Evolutionary conservation across 2,113 vertebrate species (phyloP).

Genomic region (Gymnobelideus leadbeateri): DNA sequence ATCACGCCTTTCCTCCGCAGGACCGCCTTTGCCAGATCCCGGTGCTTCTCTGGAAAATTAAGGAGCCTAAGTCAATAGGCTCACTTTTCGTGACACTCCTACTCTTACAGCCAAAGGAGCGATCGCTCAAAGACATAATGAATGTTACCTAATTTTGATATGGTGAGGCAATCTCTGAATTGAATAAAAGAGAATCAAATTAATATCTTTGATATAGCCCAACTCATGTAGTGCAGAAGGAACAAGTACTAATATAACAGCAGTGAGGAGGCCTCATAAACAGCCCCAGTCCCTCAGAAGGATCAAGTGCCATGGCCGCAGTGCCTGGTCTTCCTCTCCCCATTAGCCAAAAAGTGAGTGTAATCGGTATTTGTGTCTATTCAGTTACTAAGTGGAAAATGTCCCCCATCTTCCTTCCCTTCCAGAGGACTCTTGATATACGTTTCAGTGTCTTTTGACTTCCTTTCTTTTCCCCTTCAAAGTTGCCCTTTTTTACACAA

Average conservation of each 20-base stretch:
- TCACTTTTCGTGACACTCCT: background rate
- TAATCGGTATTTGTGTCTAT: background rate
- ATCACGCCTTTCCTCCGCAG: conserved; percentile 93
- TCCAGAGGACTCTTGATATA: background rate
- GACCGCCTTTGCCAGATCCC: conserved; percentile 91
- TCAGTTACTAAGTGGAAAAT: background rate
- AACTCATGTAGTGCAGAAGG: background rate
- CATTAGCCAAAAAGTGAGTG: background rate
- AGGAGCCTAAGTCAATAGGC: conserved; percentile 58
- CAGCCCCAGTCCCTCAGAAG: no score
- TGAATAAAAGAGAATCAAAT: background rate
- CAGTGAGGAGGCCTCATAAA: background rate
- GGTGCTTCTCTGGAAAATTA: conserved; percentile 90
- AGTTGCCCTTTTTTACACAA: background rate
- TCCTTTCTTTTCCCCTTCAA: background rate
- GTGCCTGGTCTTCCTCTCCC: background rate
- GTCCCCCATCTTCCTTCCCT: background rate
- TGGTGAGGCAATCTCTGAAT: background rate
- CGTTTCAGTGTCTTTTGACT: background rate
- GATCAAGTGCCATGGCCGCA: background rate
- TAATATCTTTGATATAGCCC: background rate
- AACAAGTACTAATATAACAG: background rate
- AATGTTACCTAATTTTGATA: background rate
- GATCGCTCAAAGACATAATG: background rate
- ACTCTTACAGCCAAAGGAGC: background rate